phyloP scores from a whole-genome alignment of 2,797 vertebrate species.

The Rhyacichthys aspro region DNA sequence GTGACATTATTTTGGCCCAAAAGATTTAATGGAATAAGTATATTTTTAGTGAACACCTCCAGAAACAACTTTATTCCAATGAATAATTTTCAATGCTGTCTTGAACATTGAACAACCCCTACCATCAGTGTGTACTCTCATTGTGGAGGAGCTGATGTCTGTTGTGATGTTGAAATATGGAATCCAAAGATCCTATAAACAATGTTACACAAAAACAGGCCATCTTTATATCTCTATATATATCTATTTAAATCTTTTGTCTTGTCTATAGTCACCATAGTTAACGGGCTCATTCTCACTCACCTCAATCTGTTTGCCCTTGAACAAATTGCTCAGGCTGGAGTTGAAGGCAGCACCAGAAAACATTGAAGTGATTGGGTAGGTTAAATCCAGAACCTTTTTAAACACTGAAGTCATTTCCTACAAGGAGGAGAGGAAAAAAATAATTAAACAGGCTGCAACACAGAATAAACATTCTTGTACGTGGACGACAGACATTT shows the following conservation, averaged over 20 bases:
- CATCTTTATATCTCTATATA: too few relatives aligned
- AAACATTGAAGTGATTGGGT: constrained; percentile 96
- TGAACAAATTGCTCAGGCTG: constrained; percentile 87
- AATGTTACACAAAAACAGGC: constrained; percentile 16
- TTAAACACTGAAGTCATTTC: constrained; percentile 91
- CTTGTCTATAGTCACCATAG: not conserved
- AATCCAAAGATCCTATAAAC: constrained; percentile 91
- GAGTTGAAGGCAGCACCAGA: constrained; percentile 92
- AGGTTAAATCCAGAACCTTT: constrained; percentile 91
- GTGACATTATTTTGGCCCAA: not conserved
- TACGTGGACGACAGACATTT: not conserved
- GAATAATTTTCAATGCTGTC: not conserved
- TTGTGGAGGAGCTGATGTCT: constrained; percentile 91
- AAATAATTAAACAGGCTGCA: not conserved
- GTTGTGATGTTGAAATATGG: constrained; percentile 96
- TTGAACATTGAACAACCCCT: constrained; percentile 15
- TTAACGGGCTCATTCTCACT: constrained; percentile 1
- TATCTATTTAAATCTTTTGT: not conserved
- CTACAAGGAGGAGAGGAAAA: constrained; percentile 63
- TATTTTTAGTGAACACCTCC: not conserved
- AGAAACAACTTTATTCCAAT: not conserved
- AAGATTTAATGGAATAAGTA: not conserved
- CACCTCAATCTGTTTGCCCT: constrained; percentile 95
- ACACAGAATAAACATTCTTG: not conserved
- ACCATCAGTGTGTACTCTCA: constrained; percentile 96